phyloP scores from a whole-genome alignment of 2,797 vertebrate genomes.

The Lacerta viridis region DNA sequence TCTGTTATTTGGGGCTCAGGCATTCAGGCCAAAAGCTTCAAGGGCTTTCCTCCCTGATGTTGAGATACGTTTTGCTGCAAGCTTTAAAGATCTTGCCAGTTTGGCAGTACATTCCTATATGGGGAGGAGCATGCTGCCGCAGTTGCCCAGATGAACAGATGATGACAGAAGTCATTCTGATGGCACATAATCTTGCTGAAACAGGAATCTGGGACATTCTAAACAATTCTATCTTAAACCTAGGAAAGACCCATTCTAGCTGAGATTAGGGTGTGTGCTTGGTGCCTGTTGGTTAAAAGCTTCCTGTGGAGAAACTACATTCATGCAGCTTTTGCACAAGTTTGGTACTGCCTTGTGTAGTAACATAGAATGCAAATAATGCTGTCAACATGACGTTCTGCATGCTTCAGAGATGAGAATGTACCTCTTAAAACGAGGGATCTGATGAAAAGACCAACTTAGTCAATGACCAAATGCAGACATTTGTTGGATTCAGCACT shows the following conservation, averaged over 20 bases:
- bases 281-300: slow-evolving; percentile 1
- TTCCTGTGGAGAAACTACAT: slow-evolving; percentile 6
- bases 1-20: neutral
- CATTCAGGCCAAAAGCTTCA: too few relatives aligned
- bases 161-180: too few relatives aligned
- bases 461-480: slow-evolving; percentile 18
- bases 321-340: neutral
- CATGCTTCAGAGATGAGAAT: neutral
- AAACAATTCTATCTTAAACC: neutral
- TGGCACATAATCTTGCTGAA: neutral
- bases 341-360: neutral
- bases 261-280: neutral
- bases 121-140: neutral
- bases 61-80: neutral
- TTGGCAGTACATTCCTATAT: neutral
- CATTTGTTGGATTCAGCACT: slow-evolving; percentile 32
- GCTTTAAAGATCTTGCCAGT: neutral
- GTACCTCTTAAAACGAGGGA: neutral
- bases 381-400: neutral
- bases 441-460: slow-evolving; percentile 14
- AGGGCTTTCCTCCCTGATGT: neutral
- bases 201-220: neutral
- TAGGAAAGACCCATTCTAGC: neutral
- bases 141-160: neutral
- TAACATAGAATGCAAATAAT: neutral